Conservation (phyloP, 2,888 invertebrate species). For the Drosophila diplacantha region DNA sequence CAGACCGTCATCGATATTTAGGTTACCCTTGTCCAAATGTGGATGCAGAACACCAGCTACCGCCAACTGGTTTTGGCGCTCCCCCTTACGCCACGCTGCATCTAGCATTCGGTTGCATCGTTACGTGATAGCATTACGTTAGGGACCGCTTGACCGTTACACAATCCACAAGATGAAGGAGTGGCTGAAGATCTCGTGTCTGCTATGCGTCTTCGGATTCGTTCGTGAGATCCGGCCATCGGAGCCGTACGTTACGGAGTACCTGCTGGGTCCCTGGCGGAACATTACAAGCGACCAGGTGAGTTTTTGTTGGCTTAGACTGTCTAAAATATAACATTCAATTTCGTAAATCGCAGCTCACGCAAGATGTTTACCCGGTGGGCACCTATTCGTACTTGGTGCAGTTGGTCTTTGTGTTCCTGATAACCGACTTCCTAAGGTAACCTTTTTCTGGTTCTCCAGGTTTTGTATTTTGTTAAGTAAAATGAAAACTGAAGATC, state of each 20-base stretch:
- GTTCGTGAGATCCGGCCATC: constrained; percentile 91
- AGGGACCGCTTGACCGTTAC: constrained; percentile 17
- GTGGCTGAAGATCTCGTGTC: constrained; percentile 85
- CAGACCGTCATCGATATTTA: constrained; percentile 14
- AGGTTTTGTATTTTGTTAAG: not conserved
- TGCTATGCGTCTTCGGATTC: constrained; percentile 88
- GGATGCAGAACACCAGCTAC: constrained; percentile 5
- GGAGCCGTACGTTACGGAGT: constrained; percentile 90
- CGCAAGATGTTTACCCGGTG: constrained; percentile 89
- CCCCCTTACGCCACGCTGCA: not conserved
- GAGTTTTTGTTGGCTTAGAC: constrained; percentile 1
- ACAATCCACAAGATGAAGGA: constrained; percentile 70
- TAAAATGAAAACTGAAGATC: not conserved
- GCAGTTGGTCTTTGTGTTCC: constrained; percentile 86
- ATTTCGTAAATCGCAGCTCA: constrained; percentile 79
- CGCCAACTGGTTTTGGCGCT: not conserved
- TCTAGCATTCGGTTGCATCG: not conserved
- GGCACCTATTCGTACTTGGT: constrained; percentile 91
- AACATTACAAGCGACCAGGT: constrained; percentile 82
- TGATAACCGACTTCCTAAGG: constrained; percentile 87
- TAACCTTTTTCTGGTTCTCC: constrained; percentile 34
- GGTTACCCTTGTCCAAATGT: constrained; percentile 8
- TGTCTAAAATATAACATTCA: not conserved
- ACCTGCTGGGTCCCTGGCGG: constrained; percentile 86
- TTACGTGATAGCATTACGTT: constrained; percentile 9